Conservation (phyloP, 2,797 vertebrate genomes). For the Bradypodion pumilum region DNA sequence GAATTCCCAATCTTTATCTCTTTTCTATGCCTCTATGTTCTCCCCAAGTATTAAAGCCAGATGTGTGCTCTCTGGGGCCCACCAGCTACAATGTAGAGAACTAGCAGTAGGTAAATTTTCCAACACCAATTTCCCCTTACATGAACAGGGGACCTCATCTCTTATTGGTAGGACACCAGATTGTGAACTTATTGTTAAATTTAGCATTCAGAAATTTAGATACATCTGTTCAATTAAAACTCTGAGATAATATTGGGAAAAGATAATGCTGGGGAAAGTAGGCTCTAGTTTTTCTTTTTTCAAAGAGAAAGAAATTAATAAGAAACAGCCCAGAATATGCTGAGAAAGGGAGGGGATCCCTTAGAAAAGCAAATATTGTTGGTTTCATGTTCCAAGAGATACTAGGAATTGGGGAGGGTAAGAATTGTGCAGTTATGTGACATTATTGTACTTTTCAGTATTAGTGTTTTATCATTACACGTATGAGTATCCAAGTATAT, state of each 20-base stretch:
- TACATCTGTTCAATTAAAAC: background rate
- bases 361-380: background rate
- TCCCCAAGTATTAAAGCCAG: background rate
- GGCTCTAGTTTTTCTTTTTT: background rate
- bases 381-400: background rate
- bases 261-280: background rate
- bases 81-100: too few relatives aligned
- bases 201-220: background rate
- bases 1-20: background rate
- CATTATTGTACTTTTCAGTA: fast-evolving
- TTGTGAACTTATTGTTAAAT: background rate
- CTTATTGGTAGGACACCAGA: background rate
- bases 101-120: background rate
- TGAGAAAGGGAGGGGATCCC: background rate
- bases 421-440: background rate
- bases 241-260: background rate
- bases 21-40: background rate
- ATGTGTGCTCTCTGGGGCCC: background rate
- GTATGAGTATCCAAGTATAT: fast-evolving
- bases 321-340: background rate
- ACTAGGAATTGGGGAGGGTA: background rate
- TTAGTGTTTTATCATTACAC: fast-evolving
- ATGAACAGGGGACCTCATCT: background rate
- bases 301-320: background rate
- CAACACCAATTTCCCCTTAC: background rate